These are phyloP conservation scores for Ethmia dodecea DNA, from an alignment of 2,888 invertebrate genomes.

Conservation along the genomic window DNA sequence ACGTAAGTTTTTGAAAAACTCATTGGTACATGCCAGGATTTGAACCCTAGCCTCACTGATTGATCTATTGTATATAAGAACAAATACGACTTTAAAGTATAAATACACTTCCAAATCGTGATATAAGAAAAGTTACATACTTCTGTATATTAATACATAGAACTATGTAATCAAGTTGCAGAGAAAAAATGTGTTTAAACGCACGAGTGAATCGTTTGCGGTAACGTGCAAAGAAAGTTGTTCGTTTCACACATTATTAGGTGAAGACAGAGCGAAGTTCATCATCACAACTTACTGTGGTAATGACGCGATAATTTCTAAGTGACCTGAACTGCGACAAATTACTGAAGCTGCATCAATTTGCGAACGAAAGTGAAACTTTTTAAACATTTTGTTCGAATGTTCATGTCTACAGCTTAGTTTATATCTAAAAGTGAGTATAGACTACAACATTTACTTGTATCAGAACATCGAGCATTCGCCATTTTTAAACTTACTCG, in stretches of 20 bases:
- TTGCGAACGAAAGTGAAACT: constrained; percentile 15
- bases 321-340: constrained; percentile 14
- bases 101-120: constrained; percentile 2
- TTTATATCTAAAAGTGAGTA: too few relatives aligned
- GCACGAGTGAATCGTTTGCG: constrained; percentile 18
- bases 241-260: constrained; percentile 17
- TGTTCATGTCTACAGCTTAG: too few relatives aligned
- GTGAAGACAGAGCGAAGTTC: constrained; percentile 12
- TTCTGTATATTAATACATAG: constrained; percentile 1
- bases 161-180: constrained; percentile 9
- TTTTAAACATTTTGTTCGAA: too few relatives aligned
- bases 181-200: constrained; percentile 12
- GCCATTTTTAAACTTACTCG: too few relatives aligned
- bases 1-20: too few relatives aligned
- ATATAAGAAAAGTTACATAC: constrained; percentile 8
- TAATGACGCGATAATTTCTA: constrained; percentile 20
- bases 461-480: too few relatives aligned
- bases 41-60: too few relatives aligned
- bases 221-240: constrained; percentile 23
- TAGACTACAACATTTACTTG: too few relatives aligned
- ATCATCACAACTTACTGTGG: constrained; percentile 22
- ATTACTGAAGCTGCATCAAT: constrained; percentile 17
- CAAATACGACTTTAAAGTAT: too few relatives aligned
- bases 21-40: too few relatives aligned
- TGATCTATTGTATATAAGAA: too few relatives aligned